A percentile compares a stretch with the other conserved stretches of the same genome.
Conservation (phyloP, 92 coral and sea anemone genomes). For the Palythoa heliodiscus region DNA sequence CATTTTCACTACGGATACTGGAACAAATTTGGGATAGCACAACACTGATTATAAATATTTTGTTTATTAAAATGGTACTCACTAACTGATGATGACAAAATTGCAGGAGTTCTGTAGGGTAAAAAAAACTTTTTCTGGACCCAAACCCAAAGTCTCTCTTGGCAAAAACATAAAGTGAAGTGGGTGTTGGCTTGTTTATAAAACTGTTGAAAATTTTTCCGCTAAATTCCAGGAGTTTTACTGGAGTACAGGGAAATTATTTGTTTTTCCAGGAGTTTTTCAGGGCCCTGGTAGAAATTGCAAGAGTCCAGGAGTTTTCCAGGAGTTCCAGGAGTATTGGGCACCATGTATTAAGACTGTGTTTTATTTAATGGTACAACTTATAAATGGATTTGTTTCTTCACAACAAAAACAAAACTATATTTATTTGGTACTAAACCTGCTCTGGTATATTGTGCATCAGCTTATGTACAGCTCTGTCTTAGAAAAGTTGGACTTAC, state of each 20-base stretch:
- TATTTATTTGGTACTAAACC: slow-evolving; percentile 3
- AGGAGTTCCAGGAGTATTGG: slow-evolving; percentile 6
- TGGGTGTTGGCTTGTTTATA: slow-evolving; percentile 4
- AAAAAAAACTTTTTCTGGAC: slow-evolving; percentile 1
- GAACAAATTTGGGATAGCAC: slow-evolving; percentile 41
- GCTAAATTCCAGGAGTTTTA: background rate
- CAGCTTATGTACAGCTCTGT: slow-evolving; percentile 2
- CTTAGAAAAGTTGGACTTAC: background rate
- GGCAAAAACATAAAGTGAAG: slow-evolving; percentile 1
- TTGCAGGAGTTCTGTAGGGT: slow-evolving; percentile 3
- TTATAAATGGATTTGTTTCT: slow-evolving; percentile 1
- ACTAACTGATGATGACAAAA: background rate
- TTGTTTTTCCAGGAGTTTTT: no score
- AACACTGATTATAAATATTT: slow-evolving; percentile 32
- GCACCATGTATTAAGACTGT: slow-evolving; percentile 4
- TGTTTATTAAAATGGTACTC: slow-evolving; percentile 8
- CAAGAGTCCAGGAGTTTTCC: background rate
- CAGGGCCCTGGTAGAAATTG: background rate
- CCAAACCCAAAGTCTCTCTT: slow-evolving; percentile 6
- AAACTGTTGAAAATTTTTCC: slow-evolving; percentile 6
- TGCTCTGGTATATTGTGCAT: background rate
- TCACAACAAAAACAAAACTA: slow-evolving; percentile 9
- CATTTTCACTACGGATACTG: slow-evolving; percentile 44
- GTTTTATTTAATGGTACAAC: background rate
- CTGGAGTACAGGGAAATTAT: no score